Evolutionary conservation across 2,113 vertebrate species (phyloP), one percentile per base, ranked within the genome.

Genomic region (Silurus asotus): DNA sequence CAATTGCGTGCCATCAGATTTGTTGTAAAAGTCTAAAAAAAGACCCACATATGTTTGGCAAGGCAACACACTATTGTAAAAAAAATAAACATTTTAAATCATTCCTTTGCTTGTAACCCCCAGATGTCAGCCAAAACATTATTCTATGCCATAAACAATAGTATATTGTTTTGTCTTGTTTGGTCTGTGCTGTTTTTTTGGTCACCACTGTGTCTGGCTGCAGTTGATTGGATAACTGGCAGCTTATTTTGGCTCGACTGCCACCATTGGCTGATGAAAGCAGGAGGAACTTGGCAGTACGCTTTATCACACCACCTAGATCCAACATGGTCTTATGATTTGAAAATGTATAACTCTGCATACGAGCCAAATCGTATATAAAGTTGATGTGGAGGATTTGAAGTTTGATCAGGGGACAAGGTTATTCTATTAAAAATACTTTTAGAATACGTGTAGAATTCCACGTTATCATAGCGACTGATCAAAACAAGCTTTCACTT

Each of bases 221-320:
- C 84, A 59, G 53, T 70, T 51, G 77, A 81, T 51, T 61, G 84
- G 55, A 86, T 70, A 78, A 86, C 72, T 86, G 77, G 77, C 65
- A 19, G 77, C 58, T 19, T 72, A 82, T 14, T 82, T 65, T 82
- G 80, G 80, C 77, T 70, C 23, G 2, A 37, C 62, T 49, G 8
- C 62, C 17, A 20, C n/a, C 74, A 53, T 55, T 77, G 74, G 83
- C 72, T 77, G 48, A 55, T 77, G 10, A 51, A 65, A 75, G 80
- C 80, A 53, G 45, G 61, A 51, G 45, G 20, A 82, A 65, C 20
- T 82, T 82, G 80, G 80, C 80, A 82, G 80, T 61, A 9, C 3
- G 65, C 45, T 82, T 82, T 82, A 82, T 82, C 65, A 82, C 20
- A 64, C 80, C n/a, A 82, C 61, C 48, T 65, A n/a, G 11, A 17